Evolutionary conservation across 2,797 vertebrate genomes (phyloP), one percentile per base, ranked within the genome.

Genomic region (Nasua narica): DNA sequence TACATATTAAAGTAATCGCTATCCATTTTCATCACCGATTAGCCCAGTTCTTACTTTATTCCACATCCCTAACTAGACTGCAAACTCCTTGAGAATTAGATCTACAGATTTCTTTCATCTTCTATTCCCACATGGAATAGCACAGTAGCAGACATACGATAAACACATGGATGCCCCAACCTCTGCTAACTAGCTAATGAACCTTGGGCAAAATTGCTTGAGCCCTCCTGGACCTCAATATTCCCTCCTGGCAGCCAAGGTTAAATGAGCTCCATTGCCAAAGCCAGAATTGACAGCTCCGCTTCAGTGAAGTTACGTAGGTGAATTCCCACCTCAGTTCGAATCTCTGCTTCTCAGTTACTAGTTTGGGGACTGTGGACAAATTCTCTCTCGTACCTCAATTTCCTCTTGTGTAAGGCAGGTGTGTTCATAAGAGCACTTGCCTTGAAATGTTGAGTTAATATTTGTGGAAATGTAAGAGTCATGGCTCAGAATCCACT

Each of bases 331-430:
- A 23, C 23, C 40, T 78, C 2, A 76, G 50, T 93, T 81, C 12
- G 52, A 91, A 69, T 60, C 46, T 96, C 48, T 79, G 72, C 35
- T 95, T 87, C 50, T 83, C n/a, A 29, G n/a, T 35, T 79, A n/a
- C 9, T 32, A 85, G 16, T 43, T 9, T 70, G 40, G 67, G 43
- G 37, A 23, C 27, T 70, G 15, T 40, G 54, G n/a, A 32, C 67
- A 54, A 92, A 27, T 83, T 74, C 69, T 23, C 72, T 87, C 15
- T 56, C 19, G 56, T 56, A 76, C 12, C 29, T 50, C 60, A 18
- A 46, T 81, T 92, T 90, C 70, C 46, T 84, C 69, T 60, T 43
- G 43, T 94, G 35, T 83, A 94, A 94, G 84, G 43, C n/a, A 94
- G 85, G 19, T 43, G 13, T 74, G 35, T 62, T 91, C 48, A 70